Percentiles rank a stretch among this genome's conserved stretches.
Evolutionary conservation across 1,140 invertebrate genomes (phyloP).

Genomic region (Ditylenchus dipsaci): DNA sequence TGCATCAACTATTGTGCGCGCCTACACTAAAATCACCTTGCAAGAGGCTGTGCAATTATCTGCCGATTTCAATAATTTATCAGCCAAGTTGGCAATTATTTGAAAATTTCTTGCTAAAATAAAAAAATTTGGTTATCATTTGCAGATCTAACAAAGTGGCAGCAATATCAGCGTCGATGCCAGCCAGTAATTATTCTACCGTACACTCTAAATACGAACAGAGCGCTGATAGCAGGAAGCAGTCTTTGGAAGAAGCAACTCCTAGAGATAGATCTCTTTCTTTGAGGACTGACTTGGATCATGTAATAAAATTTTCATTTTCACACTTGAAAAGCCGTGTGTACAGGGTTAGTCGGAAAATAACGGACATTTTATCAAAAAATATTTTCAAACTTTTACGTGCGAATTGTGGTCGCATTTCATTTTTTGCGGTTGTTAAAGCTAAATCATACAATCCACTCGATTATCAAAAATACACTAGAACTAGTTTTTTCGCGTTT

Average conservation of each 20-base stretch:
- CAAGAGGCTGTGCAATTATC: constrained; percentile 43
- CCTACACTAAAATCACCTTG: constrained; percentile 51
- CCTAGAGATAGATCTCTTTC: neutral
- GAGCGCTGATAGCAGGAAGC: neutral
- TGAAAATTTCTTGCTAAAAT: no score
- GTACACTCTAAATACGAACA: neutral
- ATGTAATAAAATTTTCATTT: neutral
- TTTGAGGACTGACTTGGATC: neutral
- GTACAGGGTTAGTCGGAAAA: no score
- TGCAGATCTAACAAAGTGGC: neutral
- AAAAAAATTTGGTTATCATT: no score
- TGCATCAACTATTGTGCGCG: constrained; percentile 44
- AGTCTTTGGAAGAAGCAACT: neutral
- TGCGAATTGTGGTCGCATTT: no score
- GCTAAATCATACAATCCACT: no score
- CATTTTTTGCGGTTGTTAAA: no score
- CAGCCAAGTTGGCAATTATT: neutral
- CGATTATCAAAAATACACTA: no score
- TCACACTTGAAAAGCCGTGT: no score
- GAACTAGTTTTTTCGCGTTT: no score
- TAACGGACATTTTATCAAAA: no score
- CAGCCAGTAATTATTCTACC: neutral
- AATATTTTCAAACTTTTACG: no score
- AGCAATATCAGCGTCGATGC: neutral
- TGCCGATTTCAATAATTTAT: neutral